Evolutionary conservation across 2,888 invertebrate genomes (phyloP).

Genomic region (Sinodicranocentrus sp.): DNA sequence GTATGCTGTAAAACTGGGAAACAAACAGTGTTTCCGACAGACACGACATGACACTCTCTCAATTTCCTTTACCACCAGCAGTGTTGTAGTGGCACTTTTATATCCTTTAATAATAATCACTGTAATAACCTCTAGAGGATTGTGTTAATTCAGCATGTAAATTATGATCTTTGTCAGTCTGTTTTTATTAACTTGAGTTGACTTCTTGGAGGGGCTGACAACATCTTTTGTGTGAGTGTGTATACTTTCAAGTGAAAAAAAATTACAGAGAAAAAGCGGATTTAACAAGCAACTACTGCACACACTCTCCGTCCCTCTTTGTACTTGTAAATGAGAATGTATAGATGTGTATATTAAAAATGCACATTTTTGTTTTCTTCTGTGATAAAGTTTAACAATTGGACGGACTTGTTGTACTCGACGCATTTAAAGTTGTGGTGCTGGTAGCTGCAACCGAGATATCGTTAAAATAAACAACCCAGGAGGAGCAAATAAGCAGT

Average conservation of each 20-base stretch:
- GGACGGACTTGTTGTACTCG: background rate
- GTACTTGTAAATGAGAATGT: no score
- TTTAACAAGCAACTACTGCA: no score
- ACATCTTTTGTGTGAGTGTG: background rate
- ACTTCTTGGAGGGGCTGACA: slow-evolving; percentile 36
- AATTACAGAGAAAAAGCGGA: no score
- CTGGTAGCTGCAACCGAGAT: background rate
- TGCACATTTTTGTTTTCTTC: slow-evolving; percentile 3
- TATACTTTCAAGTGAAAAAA: no score
- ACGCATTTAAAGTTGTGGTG: background rate
- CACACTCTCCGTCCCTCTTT: no score
- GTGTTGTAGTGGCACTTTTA: slow-evolving; percentile 28
- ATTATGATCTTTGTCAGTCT: slow-evolving; percentile 58
- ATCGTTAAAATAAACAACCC: slow-evolving; percentile 59
- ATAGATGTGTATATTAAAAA: background rate
- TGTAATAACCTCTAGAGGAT: slow-evolving; percentile 29
- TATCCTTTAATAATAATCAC: slow-evolving; percentile 14
- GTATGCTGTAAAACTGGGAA: background rate
- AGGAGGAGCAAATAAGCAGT: slow-evolving; percentile 47
- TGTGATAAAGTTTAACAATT: slow-evolving; percentile 7
- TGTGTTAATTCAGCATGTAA: slow-evolving; percentile 63
- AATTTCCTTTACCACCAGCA: slow-evolving; percentile 25
- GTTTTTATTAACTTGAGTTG: slow-evolving; percentile 48
- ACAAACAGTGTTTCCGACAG: background rate
- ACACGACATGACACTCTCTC: background rate